Conservation (phyloP, 2,888 invertebrate genomes). For the Oegoconia quadripuncta region DNA sequence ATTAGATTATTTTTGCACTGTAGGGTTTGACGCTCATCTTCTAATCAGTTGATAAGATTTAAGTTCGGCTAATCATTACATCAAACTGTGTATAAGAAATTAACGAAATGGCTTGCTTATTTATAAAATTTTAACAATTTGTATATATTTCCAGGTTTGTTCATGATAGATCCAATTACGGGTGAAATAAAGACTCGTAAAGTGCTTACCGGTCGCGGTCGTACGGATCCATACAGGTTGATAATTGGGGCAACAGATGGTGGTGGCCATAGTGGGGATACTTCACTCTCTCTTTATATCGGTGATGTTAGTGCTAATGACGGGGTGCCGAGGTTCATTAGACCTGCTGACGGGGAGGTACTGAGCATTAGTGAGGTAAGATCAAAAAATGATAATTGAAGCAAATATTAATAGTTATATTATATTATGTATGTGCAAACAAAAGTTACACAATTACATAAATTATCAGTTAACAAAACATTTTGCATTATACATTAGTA, state of each 20-base stretch:
- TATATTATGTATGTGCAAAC: too few relatives aligned
- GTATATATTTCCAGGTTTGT: slow-evolving; percentile 70
- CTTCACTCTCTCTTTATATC: slow-evolving; percentile 82
- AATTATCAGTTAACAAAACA: too few relatives aligned
- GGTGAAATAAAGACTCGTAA: slow-evolving; percentile 84
- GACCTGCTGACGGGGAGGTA: slow-evolving; percentile 84
- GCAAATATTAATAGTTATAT: too few relatives aligned
- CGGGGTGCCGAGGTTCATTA: slow-evolving; percentile 86
- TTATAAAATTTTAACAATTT: not conserved
- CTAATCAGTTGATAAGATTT: too few relatives aligned
- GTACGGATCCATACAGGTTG: slow-evolving; percentile 85
- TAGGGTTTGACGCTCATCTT: too few relatives aligned
- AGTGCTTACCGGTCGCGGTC: slow-evolving; percentile 85
- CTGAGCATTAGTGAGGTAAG: slow-evolving; percentile 84
- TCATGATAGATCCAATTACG: slow-evolving; percentile 81
- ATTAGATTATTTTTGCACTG: too few relatives aligned
- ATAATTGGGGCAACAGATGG: slow-evolving; percentile 84
- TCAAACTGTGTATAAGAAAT: not conserved
- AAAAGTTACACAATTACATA: too few relatives aligned
- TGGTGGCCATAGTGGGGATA: slow-evolving; percentile 82
- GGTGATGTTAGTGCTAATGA: slow-evolving; percentile 90
- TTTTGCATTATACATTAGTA: too few relatives aligned
- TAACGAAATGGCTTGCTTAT: not conserved
- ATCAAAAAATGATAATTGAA: too few relatives aligned
- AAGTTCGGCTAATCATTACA: too few relatives aligned